Conservation (phyloP, 2,113 vertebrate species). For the Desmodus rotundus region DNA sequence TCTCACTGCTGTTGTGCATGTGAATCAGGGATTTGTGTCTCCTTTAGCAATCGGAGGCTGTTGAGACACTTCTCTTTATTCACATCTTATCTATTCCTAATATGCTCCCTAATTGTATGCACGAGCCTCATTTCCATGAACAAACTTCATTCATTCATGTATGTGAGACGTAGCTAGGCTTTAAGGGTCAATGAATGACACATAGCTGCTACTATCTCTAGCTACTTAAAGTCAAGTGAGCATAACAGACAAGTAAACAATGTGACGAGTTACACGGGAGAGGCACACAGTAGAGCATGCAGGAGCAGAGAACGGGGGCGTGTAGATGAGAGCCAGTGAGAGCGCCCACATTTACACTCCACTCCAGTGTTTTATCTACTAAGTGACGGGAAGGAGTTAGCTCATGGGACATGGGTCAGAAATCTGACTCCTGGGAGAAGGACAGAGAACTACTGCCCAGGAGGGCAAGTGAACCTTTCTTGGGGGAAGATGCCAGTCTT, state of each 20-base stretch:
- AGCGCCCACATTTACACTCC: neutral
- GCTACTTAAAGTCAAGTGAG: neutral
- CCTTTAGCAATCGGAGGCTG: neutral
- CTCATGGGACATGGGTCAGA: neutral
- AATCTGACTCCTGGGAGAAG: neutral
- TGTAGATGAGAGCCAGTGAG: neutral
- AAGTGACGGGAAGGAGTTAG: neutral
- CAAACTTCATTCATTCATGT: neutral
- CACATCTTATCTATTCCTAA: neutral
- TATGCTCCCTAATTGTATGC: neutral
- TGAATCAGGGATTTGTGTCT: neutral
- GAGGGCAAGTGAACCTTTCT: neutral
- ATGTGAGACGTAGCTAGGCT: neutral
- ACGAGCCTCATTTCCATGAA: neutral
- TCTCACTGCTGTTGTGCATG: neutral
- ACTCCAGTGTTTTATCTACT: neutral
- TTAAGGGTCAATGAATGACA: neutral
- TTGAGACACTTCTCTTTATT: neutral
- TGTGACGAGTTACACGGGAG: neutral
- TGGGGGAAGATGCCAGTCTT: neutral
- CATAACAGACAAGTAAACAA: neutral
- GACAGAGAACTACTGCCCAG: neutral
- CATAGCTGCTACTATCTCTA: neutral
- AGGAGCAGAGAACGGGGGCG: neutral
- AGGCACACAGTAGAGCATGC: neutral